Evolutionary conservation across 2,888 invertebrate species (phyloP).

Genomic region (Minunthozetes semirufus): DNA sequence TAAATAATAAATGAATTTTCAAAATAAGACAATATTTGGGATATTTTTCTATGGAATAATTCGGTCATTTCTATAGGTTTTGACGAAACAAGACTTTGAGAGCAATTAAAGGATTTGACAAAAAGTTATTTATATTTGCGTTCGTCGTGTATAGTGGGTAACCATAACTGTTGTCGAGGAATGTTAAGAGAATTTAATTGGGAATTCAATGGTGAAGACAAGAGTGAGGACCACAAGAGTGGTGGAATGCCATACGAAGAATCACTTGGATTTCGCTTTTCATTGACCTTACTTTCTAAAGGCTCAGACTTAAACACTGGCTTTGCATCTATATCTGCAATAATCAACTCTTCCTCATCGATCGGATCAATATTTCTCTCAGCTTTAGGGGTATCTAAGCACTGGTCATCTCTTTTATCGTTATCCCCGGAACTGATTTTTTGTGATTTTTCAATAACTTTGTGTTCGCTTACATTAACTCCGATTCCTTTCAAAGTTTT

Average conservation of each 20-base stretch:
- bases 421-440: not conserved
- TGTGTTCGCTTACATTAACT: constrained; percentile 5
- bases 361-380: not conserved
- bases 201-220: not conserved
- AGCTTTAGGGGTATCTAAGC: not conserved
- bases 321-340: not conserved
- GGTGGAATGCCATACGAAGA: constrained; percentile 10
- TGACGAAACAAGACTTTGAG: too few relatives aligned
- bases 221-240: not conserved
- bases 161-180: constrained; percentile 22
- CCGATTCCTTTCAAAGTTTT: constrained; percentile 47
- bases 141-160: not conserved
- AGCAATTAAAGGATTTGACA: not conserved
- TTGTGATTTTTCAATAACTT: not conserved
- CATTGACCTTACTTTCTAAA: not conserved
- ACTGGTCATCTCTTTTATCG: not conserved
- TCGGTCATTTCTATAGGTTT: too few relatives aligned
- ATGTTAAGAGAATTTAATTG: constrained; percentile 19
- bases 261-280: not conserved
- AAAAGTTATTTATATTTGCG: not conserved
- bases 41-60: too few relatives aligned
- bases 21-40: too few relatives aligned
- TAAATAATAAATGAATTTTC: too few relatives aligned
- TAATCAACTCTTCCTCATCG: not conserved
- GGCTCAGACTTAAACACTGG: not conserved